Percentiles rank a stretch among this genome's conserved stretches.
Evolutionary conservation across 2,797 vertebrate genomes (phyloP).

Genomic region (Myotis daubentonii): DNA sequence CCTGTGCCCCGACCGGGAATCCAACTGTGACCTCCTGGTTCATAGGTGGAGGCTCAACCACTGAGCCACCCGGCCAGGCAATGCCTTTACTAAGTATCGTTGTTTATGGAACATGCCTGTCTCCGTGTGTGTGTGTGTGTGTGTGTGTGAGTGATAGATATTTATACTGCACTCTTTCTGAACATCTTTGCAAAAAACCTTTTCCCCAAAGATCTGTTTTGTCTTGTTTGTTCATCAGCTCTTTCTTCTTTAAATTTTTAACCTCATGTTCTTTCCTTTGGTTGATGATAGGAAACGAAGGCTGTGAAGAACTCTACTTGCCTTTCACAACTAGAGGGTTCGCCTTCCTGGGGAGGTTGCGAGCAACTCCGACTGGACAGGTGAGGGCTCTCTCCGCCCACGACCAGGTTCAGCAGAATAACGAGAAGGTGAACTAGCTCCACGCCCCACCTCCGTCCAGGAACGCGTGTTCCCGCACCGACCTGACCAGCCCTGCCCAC

Average conservation of each 20-base stretch:
- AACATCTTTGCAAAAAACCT: background rate
- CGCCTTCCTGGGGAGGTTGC: background rate
- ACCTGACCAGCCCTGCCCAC: background rate
- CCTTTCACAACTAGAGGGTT: background rate
- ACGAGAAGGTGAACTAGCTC: background rate
- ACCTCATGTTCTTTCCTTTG: background rate
- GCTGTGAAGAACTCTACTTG: background rate
- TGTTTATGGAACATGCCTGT: slow-evolving; percentile 40
- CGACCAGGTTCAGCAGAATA: background rate
- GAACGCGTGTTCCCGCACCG: background rate
- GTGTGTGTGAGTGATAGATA: background rate
- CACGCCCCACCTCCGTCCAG: background rate
- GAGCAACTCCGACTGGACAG: background rate
- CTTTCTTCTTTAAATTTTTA: slow-evolving; percentile 8
- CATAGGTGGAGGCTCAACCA: too few relatives aligned
- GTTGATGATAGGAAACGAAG: background rate
- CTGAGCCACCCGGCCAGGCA: too few relatives aligned
- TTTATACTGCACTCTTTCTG: slow-evolving; percentile 4
- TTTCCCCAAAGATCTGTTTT: background rate
- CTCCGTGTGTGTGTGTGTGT: background rate
- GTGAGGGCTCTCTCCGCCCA: background rate
- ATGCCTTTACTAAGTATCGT: background rate
- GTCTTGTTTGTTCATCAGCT: background rate
- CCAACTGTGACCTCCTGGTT: too few relatives aligned
- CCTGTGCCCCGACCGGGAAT: too few relatives aligned